Base-by-base conservation (phyloP, 1,140 invertebrate species). In the Lasioglossum albipes region DNA sequence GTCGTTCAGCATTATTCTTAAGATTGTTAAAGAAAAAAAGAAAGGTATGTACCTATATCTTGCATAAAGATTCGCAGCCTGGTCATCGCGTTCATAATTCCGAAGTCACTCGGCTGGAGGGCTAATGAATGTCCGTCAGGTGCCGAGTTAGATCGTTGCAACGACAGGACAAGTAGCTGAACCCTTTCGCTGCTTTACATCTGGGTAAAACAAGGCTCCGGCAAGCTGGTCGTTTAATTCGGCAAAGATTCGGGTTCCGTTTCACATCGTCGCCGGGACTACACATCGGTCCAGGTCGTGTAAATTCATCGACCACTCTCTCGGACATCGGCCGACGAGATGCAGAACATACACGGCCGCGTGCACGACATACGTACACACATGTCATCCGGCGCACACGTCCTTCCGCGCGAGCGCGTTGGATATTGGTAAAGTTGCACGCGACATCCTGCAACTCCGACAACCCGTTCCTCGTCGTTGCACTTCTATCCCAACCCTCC, bases 361-460 rank as follows among this genome's bases (percentile, higher is more conserved):
- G 45, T 49, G 45, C 45, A 49, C 45, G 45, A 52, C 45, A 27
- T 61, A 10, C 2, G 9, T 69, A 77, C 57, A 71, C 66, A 73
- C 71, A 77, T 77, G 81, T 79, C 75, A 82, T 85, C 66, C 82
- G 31, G 45, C 64, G 65, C 82, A 85, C 80, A 69, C 75, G 52
- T 49, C 59, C 71, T 57, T n/a, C 20, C 45, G 42, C 36, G 27
- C 49, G 61, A 75, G 85, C 84, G 86, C 88, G 90, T 88, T 89
- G 91, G 90, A 91, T 92, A 92, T 92, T 91, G 91, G 91, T 88
- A 91, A 92, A 92, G 91, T 92, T 92, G 87, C 90, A 88, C 87
- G 88, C 91, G 90, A 91, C 90, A 91, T 91, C 87, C 91, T 89
- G 90, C 81, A 83, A 85, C 87, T 86, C 84, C 62, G 77, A 72